Percentiles rank a stretch among this genome's conserved stretches.
These are phyloP conservation scores for Bruchidius siliquastri DNA, from an alignment of 2,888 invertebrate genomes.

Conservation along the genomic window DNA sequence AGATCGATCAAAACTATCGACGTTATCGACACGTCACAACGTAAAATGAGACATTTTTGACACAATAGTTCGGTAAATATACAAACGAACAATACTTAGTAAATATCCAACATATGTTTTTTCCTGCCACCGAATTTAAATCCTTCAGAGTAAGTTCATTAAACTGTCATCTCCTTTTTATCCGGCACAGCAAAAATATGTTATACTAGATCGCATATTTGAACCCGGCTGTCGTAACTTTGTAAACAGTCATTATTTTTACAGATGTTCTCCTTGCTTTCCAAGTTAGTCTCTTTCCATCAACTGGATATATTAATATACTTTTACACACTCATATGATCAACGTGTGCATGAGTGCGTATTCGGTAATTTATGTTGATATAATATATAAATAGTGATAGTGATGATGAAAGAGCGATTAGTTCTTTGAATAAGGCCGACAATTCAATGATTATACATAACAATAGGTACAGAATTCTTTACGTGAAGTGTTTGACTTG, in stretches of 20 bases:
- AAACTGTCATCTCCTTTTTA: not conserved
- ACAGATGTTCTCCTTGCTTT: not conserved
- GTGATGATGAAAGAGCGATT: not conserved
- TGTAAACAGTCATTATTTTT: not conserved
- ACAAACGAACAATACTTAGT: too few relatives aligned
- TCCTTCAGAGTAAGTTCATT: not conserved
- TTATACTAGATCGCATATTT: not conserved
- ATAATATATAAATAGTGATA: not conserved
- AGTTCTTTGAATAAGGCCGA: not conserved
- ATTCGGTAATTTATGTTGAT: not conserved
- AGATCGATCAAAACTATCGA: too few relatives aligned
- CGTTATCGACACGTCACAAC: too few relatives aligned
- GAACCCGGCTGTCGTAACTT: not conserved
- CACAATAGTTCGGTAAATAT: too few relatives aligned
- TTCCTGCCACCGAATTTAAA: not conserved
- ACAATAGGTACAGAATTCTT: too few relatives aligned
- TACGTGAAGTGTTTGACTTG: too few relatives aligned
- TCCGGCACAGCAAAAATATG: not conserved
- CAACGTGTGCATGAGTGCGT: not conserved
- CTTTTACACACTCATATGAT: not conserved
- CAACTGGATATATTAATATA: not conserved
- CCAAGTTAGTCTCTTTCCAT: not conserved
- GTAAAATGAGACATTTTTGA: too few relatives aligned
- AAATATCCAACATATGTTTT: not conserved
- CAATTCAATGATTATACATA: too few relatives aligned